Evolutionary conservation across 1,140 invertebrate species (phyloP), one percentile per base, ranked within the genome.

Genomic region (Halotydeus destructor): DNA sequence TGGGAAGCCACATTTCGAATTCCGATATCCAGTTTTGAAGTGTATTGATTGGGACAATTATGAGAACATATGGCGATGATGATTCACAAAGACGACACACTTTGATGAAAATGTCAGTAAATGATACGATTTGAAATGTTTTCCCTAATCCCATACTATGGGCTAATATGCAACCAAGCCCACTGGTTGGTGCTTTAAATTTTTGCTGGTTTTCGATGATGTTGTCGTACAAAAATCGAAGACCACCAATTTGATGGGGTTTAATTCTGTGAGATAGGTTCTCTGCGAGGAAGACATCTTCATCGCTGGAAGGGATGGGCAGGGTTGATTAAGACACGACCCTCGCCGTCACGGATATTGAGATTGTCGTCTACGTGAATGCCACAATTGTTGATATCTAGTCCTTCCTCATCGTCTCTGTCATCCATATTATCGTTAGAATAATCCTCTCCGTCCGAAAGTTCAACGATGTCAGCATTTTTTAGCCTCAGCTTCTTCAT

Each of bases 61-160:
- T 85, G 6, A 98, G 60, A 3, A 96, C 83, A 25, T 75, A 80
- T 55, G 75, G 81, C 5, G 79, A 78, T n/a, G 69, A 68, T 0
- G 86, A 93, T 55, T 83, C 74, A 38, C 85, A 66, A 49, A 97
- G 68, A 63, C 94, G 54, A 83, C 74, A 38, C 86, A 66, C 49
- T 97, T 68, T 62, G 97, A 94, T 47, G 96, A 97, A 94, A 48
- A 96, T 39, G 3, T 39, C 12, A 12, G 30, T 16, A 9, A 26
- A 39, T 5, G 23, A 12, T 5, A 39, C 30, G 2, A 70, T 77
- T 65, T 94, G 91, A 31, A 98, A 67, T 0, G 93, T 98, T 66
- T 99, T 99, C n/a, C 93, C 93, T 14, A 98, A 65, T 1, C 93
- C 93, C 93, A 99, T 98, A 18, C 86, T 93, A 64, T 98, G 93